Conservation (phyloP, 2,888 invertebrate species). For the Scaptomyza reducta region DNA sequence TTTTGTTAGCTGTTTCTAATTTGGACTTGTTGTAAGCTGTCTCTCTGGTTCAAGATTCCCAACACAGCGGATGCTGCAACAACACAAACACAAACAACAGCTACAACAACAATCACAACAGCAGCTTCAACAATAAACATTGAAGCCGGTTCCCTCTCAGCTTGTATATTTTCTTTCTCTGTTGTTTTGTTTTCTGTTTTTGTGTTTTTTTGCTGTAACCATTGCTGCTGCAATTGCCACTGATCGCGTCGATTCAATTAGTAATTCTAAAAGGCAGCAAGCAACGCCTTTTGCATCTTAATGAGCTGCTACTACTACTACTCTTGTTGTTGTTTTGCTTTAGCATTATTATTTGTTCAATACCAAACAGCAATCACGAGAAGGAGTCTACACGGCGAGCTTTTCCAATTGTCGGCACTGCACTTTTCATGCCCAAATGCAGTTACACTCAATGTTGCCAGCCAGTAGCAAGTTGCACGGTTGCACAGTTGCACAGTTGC, state of each 20-base stretch:
- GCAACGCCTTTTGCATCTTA: constrained; percentile 83
- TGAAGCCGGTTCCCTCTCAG: constrained; percentile 24
- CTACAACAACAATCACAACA: constrained; percentile 5
- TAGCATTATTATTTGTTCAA: constrained; percentile 66
- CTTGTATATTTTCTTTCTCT: constrained; percentile 3
- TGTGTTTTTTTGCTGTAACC: constrained; percentile 37
- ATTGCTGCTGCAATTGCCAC: constrained; percentile 71
- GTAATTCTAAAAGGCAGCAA: constrained; percentile 83
- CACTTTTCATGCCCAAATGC: constrained; percentile 72
- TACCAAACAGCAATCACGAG: constrained; percentile 53
- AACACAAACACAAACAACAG: constrained; percentile 32
- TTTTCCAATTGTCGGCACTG: constrained; percentile 67
- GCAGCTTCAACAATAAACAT: constrained; percentile 37
- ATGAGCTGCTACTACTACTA: constrained; percentile 41
- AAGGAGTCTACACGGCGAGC: constrained; percentile 39
- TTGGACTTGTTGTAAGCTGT: constrained; percentile 1
- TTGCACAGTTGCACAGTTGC: constrained; percentile 17
- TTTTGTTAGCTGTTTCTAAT: constrained; percentile 1
- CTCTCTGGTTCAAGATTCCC: constrained; percentile 2
- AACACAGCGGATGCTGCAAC: constrained; percentile 51
- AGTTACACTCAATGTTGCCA: constrained; percentile 38
- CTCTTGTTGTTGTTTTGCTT: constrained; percentile 13
- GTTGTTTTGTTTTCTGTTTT: no score
- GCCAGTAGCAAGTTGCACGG: no score
- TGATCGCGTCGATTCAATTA: constrained; percentile 84